Evolutionary conservation across 2,113 vertebrate genomes (phyloP).

Genomic region (Stegostoma tigrinum): DNA sequence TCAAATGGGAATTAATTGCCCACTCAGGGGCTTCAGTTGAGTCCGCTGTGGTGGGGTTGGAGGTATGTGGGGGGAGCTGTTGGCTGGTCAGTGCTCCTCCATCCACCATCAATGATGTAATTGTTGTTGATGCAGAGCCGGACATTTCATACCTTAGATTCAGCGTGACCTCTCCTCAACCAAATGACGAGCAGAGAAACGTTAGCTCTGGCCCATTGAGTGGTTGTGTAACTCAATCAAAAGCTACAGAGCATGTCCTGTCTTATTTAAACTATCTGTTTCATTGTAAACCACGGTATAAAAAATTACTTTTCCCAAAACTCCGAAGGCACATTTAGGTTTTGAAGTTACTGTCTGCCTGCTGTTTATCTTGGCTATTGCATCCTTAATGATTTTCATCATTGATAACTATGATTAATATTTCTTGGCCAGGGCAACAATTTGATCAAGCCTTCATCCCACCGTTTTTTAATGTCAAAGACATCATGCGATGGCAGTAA

Average conservation of each 20-base stretch:
- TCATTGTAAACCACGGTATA: neutral
- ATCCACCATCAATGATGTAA: too few relatives aligned
- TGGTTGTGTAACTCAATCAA: neutral
- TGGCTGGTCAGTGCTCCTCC: too few relatives aligned
- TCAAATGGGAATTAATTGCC: too few relatives aligned
- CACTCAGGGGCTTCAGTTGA: too few relatives aligned
- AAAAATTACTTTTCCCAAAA: neutral
- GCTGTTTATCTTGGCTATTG: neutral
- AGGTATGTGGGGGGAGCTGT: too few relatives aligned
- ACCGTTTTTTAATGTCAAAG: neutral
- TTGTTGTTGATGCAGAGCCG: too few relatives aligned
- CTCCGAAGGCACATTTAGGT: neutral
- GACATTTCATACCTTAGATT: too few relatives aligned
- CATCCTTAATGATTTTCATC: neutral
- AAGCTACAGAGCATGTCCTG: neutral
- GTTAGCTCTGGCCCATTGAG: too few relatives aligned
- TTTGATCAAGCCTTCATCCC: neutral
- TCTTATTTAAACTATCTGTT: neutral
- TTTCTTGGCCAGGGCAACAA: neutral
- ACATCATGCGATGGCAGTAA: neutral
- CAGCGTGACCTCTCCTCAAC: too few relatives aligned
- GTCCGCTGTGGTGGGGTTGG: too few relatives aligned
- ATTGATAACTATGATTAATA: neutral
- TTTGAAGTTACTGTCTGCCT: neutral
- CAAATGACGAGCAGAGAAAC: too few relatives aligned